Evolutionary conservation across 2,113 vertebrate species (phyloP).

Genomic region (Peromyscus leucopus): DNA sequence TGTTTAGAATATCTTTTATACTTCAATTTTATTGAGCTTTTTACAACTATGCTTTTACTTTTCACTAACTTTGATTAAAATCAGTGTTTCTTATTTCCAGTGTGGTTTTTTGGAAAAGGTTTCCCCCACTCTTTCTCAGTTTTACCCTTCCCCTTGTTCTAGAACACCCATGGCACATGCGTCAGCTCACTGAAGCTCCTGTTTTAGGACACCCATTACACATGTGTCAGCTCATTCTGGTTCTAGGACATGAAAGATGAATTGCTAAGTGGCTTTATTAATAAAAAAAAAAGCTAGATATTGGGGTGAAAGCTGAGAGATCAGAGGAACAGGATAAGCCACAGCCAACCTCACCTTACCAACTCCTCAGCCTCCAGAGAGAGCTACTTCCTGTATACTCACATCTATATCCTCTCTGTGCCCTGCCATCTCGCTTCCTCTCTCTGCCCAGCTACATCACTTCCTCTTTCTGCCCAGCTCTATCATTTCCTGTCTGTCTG

Average conservation of each 20-base stretch:
- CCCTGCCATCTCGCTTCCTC: too few relatives aligned
- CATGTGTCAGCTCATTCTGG: background rate
- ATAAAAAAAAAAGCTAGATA: too few relatives aligned
- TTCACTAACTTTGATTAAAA: background rate
- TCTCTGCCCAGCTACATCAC: too few relatives aligned
- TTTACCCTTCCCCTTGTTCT: background rate
- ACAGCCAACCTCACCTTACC: too few relatives aligned
- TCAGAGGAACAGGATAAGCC: too few relatives aligned
- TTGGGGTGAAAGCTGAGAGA: too few relatives aligned
- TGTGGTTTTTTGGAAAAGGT: background rate
- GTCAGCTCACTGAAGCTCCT: background rate
- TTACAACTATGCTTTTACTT: background rate
- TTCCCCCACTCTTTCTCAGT: background rate
- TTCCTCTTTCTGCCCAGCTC: too few relatives aligned
- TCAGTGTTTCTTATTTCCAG: background rate
- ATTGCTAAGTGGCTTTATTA: too few relatives aligned
- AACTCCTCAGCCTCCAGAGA: too few relatives aligned
- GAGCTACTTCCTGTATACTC: too few relatives aligned
- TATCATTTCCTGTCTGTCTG: too few relatives aligned
- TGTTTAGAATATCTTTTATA: background rate
- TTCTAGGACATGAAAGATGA: background rate
- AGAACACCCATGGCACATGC: background rate
- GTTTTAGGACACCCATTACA: background rate
- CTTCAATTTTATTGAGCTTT: background rate
- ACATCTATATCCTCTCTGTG: too few relatives aligned